These are phyloP conservation scores for Paralichthys olivaceus DNA, from an alignment of 2,113 vertebrate genomes.

Conservation along the genomic window DNA sequence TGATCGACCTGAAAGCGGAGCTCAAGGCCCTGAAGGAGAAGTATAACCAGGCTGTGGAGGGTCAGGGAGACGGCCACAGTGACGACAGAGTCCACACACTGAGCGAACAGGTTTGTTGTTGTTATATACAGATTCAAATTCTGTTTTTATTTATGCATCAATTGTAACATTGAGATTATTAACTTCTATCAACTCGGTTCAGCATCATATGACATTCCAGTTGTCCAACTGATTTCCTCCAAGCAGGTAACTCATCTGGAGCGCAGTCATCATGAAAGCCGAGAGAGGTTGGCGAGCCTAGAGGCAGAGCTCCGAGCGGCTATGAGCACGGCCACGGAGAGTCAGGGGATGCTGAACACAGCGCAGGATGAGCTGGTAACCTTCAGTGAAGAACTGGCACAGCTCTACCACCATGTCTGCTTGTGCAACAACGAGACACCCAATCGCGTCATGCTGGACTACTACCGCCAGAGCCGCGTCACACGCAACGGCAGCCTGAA, in stretches of 20 bases:
- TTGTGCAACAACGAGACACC: conserved; percentile 98
- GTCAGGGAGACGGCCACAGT: conserved; percentile 85
- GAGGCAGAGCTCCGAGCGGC: conserved; percentile 91
- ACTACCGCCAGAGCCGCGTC: conserved; percentile 93
- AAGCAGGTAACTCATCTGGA: conserved; percentile 86
- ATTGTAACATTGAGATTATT: background rate
- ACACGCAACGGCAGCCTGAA: conserved; percentile 93
- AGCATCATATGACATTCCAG: background rate
- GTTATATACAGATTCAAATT: background rate
- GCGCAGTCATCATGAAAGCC: conserved; percentile 85
- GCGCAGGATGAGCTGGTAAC: conserved; percentile 98
- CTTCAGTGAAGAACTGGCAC: conserved; percentile 96
- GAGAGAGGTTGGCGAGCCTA: conserved; percentile 86
- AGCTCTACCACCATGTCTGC: conserved; percentile 98
- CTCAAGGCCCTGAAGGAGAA: conserved; percentile 97
- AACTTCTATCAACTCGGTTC: background rate
- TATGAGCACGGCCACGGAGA: conserved; percentile 86
- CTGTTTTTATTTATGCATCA: background rate
- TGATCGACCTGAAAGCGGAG: conserved; percentile 97
- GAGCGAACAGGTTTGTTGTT: conserved; percentile 81
- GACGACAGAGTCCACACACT: conserved; percentile 87
- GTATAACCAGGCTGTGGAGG: conserved; percentile 92
- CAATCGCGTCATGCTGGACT: conserved; percentile 98
- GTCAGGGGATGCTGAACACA: conserved; percentile 90
- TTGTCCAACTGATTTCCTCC: conserved; percentile 4